phyloP scores from a whole-genome alignment of 2,888 invertebrate species.

The Amaurobius ferox region DNA sequence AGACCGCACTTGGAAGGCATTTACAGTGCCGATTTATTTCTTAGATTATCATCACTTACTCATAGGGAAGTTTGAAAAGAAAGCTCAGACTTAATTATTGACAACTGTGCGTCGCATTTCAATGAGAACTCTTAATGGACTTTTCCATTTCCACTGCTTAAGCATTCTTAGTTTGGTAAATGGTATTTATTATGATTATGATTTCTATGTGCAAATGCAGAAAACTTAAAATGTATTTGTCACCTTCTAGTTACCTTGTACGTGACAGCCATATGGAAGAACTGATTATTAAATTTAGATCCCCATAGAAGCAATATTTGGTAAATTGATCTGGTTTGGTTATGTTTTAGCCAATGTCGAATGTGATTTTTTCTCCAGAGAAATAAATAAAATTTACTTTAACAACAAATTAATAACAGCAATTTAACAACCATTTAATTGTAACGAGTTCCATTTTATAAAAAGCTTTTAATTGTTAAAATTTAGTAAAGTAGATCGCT shows the following conservation, averaged over 20 bases:
- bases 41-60: conserved; percentile 54
- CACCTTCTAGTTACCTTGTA: conserved; percentile 67
- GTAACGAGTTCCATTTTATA: no score
- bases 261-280: conserved; percentile 42
- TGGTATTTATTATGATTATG: conserved; percentile 71
- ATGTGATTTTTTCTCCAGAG: neutral
- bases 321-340: conserved; percentile 34
- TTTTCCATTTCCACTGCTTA: conserved; percentile 65
- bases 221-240: conserved; percentile 65
- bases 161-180: conserved; percentile 54
- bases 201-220: conserved; percentile 66
- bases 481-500: no score
- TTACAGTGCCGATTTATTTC: conserved; percentile 55
- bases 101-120: conserved; percentile 65
- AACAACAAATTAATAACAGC: no score
- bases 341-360: neutral
- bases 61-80: conserved; percentile 51
- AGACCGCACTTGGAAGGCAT: neutral
- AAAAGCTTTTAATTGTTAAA: no score
- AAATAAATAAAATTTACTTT: no score
- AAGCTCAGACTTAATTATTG: conserved; percentile 70
- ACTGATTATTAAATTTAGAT: conserved; percentile 45
- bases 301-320: conserved; percentile 41
- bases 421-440: no score
- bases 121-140: conserved; percentile 63